phyloP scores from a whole-genome alignment of 2,888 invertebrate species.

The Cantharis nigra region DNA sequence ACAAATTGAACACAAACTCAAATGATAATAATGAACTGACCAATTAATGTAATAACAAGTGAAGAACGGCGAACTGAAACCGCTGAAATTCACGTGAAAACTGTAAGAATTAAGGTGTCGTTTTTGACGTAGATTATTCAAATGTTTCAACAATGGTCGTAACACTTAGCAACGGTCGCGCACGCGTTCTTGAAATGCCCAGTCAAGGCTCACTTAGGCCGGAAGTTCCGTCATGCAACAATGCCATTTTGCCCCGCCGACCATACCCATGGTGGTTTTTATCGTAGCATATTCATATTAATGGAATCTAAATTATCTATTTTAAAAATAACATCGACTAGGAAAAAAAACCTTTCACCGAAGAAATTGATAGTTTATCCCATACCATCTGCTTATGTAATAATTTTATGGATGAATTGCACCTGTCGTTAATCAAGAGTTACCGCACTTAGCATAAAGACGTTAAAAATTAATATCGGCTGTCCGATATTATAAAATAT shows the following conservation, averaged over 20 bases:
- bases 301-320: background rate
- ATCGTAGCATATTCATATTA: slow-evolving; percentile 3
- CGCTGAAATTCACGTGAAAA: slow-evolving; percentile 55
- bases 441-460: background rate
- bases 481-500: background rate
- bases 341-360: background rate
- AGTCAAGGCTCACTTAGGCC: slow-evolving; percentile 51
- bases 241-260: slow-evolving; percentile 52
- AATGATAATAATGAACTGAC: background rate
- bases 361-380: background rate
- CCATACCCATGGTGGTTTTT: slow-evolving; percentile 47
- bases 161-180: slow-evolving; percentile 52
- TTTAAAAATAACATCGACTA: background rate
- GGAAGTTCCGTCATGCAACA: slow-evolving; percentile 55
- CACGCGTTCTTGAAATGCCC: slow-evolving; percentile 46
- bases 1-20: background rate
- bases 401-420: background rate
- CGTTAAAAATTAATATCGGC: background rate
- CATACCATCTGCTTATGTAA: background rate
- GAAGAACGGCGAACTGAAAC: slow-evolving; percentile 48
- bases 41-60: slow-evolving; percentile 1
- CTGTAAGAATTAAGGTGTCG: slow-evolving; percentile 52
- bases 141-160: slow-evolving; percentile 54
- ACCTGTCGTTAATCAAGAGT: background rate
- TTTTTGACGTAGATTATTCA: slow-evolving; percentile 53